These are phyloP conservation scores for Sepiola atlantica DNA, from an alignment of 2,888 invertebrate species.

Conservation along the genomic window DNA sequence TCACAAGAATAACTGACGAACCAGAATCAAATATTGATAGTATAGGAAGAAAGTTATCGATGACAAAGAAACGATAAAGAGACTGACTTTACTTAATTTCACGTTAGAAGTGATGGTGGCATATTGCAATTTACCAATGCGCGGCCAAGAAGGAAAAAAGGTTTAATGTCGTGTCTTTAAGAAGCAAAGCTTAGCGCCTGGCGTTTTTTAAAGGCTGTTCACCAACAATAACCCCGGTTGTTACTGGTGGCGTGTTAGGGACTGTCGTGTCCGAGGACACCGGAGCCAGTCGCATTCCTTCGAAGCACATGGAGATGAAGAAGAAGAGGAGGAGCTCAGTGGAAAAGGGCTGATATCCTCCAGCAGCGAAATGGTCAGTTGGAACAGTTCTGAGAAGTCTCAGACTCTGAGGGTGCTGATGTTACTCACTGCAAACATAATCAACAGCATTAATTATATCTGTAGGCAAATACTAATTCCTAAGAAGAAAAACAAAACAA, in stretches of 20 bases:
- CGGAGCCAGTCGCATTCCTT: conserved; percentile 1
- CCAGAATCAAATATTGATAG: no score
- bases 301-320: conserved; percentile 37
- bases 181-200: background rate
- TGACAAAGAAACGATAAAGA: no score
- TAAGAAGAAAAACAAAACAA: background rate
- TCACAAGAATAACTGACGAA: no score
- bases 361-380: conserved; percentile 35
- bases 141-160: no score
- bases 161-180: no score
- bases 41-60: no score
- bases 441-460: background rate
- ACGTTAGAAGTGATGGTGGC: no score
- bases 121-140: no score
- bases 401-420: background rate
- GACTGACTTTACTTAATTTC: no score
- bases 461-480: background rate
- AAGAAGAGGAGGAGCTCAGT: background rate
- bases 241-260: conserved; percentile 38
- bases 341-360: background rate
- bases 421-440: conserved; percentile 42
- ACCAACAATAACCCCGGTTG: conserved; percentile 40
- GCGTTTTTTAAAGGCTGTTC: background rate
- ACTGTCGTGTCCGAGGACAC: conserved; percentile 25
- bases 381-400: background rate